phyloP scores from a whole-genome alignment of 2,888 invertebrate species.

The Hedychridium roseum region DNA sequence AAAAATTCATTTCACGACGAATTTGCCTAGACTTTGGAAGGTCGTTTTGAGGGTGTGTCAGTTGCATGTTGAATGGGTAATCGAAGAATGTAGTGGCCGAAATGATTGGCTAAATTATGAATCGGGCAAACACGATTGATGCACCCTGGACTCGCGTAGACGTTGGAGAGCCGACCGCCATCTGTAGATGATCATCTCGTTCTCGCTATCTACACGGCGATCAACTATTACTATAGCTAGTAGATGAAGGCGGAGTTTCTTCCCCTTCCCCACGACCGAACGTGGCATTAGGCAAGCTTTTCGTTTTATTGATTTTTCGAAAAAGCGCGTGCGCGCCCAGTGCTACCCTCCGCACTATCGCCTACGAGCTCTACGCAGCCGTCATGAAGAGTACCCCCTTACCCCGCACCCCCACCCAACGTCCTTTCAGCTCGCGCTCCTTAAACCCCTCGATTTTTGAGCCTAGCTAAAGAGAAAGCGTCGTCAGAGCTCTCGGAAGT shows the following conservation, averaged over 20 bases:
- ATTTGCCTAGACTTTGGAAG: no score
- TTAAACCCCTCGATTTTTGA: slow-evolving; percentile 31
- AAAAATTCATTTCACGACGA: no score
- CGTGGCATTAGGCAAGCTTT: slow-evolving; percentile 63
- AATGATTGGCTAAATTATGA: no score
- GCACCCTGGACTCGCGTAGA: slow-evolving; percentile 43
- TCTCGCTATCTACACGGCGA: slow-evolving; percentile 54
- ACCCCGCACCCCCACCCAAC: slow-evolving; percentile 6
- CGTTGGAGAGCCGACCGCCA: slow-evolving; percentile 32
- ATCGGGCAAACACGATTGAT: slow-evolving; percentile 36
- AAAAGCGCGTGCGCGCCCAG: slow-evolving; percentile 63
- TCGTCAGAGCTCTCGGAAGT: neutral
- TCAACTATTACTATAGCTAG: slow-evolving; percentile 54
- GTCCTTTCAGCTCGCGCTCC: slow-evolving; percentile 4
- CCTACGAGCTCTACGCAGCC: slow-evolving; percentile 53
- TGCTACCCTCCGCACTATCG: slow-evolving; percentile 58
- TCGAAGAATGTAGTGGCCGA: no score
- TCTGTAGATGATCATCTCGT: slow-evolving; percentile 60
- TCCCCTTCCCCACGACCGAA: slow-evolving; percentile 40
- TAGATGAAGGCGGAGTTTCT: slow-evolving; percentile 64
- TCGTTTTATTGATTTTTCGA: slow-evolving; percentile 65
- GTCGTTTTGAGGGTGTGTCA: no score
- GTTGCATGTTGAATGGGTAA: no score
- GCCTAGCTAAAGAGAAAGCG: slow-evolving; percentile 17
- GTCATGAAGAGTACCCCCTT: slow-evolving; percentile 49